Percentiles rank a stretch among this genome's conserved stretches.
These are phyloP conservation scores for Metopolophium dirhodum DNA, from an alignment of 1,140 invertebrate genomes.

Conservation along the genomic window DNA sequence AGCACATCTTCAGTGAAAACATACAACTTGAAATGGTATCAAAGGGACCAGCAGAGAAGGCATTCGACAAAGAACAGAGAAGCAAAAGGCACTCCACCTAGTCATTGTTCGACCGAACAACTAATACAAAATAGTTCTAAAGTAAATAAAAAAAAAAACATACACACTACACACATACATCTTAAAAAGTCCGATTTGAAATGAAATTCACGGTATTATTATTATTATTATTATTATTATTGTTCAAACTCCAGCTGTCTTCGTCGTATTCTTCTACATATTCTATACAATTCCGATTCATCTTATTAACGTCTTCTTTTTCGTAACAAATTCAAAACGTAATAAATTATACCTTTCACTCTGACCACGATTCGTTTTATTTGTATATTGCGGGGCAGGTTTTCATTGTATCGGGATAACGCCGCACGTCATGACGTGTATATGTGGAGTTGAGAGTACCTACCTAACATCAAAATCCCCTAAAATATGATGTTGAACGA, in stretches of 20 bases:
- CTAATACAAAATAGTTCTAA: conserved; percentile 53
- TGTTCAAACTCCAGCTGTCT: not conserved
- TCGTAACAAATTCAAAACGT: not conserved
- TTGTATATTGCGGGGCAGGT: not conserved
- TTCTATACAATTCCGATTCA: conserved; percentile 4
- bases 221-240: not conserved
- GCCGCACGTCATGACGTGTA: not conserved
- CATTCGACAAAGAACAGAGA: conserved; percentile 54
- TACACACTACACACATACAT: not conserved
- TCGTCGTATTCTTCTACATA: not conserved
- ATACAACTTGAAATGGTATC: conserved; percentile 51
- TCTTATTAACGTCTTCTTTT: not conserved
- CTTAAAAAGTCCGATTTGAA: not conserved
- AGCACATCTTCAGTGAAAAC: conserved; percentile 52
- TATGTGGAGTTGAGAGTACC: not conserved
- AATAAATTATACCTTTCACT: conserved; percentile 11
- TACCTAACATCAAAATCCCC: not conserved
- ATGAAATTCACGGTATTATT: not conserved
- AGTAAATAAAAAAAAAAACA: conserved; percentile 43
- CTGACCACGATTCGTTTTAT: not conserved
- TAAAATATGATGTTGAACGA: not conserved
- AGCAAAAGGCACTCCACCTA: conserved; percentile 52
- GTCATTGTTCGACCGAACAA: conserved; percentile 56
- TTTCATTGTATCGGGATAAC: not conserved
- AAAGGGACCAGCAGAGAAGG: conserved; percentile 53